Base-by-base conservation (phyloP, 1,140 invertebrate species). In the Bombyx mori region DNA sequence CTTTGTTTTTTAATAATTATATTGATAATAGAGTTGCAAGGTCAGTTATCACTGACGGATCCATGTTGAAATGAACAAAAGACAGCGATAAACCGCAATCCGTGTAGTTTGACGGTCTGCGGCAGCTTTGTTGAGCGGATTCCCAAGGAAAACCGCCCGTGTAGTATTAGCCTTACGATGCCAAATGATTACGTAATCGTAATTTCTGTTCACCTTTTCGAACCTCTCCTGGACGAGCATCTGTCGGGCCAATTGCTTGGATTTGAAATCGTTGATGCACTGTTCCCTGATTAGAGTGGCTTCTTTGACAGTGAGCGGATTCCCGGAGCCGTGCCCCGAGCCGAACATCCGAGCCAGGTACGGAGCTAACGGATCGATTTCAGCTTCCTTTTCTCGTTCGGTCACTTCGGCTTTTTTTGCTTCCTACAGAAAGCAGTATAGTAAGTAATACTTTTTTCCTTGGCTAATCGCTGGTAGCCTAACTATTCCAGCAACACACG, bases 191-290 rank as follows among this genome's bases (percentile, higher is more conserved):
- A 35, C 26, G 26, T 5, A 35, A 35, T 35, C 26, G 26, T 3
- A 35, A 58, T 7, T 46, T 18, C 10, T 57, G 42, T 48, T 60
- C 63, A 88, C 87, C 75, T 79, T 69, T 58, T 88, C 85, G 69
- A 86, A 89, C 58, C 81, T 75, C 44, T 78, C 73, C 52, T 88
- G 87, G 2, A 89, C 78, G 8, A 82, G 59, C 10, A 77, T 77
- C 48, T 88, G 87, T 43, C 86, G 70, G 0, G 74, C 73, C 6
- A 88, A 66, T 46, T 86, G 82, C 5, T 73, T 79, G 0, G 82
- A 69, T 54, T 75, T 80, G 61, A 86, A 89, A 65, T 89, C 88
- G 50, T 82, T 80, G 52, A 89, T 74, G 48, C 89, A 89, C 53
- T 86, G 77, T 1, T 88, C 83, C 9, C 80, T 58, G 5, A 86